Evolutionary conservation across 2,888 invertebrate genomes (phyloP).

Genomic region (Hypselothyrea guttata): DNA sequence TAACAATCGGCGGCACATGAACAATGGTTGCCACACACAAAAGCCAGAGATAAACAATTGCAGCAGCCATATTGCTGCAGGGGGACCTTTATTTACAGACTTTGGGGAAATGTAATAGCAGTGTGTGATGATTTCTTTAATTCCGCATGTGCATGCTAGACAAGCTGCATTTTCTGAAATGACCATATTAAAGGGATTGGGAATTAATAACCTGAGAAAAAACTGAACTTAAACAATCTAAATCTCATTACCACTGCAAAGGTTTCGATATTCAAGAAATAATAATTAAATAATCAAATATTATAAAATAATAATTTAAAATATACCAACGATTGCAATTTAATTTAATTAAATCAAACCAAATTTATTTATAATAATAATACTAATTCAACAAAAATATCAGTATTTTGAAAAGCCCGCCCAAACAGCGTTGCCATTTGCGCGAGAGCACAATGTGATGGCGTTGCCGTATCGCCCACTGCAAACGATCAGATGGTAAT

Average conservation of each 20-base stretch:
- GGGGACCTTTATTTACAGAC: constrained; percentile 25
- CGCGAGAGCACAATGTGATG: constrained; percentile 11
- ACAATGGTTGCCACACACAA: constrained; percentile 57
- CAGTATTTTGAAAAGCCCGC: constrained; percentile 7
- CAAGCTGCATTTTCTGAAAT: constrained; percentile 58
- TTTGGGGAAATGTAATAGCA: constrained; percentile 34
- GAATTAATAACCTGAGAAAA: no score
- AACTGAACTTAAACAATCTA: no score
- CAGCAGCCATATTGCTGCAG: constrained; percentile 55
- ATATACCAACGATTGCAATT: no score
- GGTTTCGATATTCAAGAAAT: no score
- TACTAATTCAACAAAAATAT: neutral
- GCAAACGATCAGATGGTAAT: constrained; percentile 22
- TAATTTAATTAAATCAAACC: no score
- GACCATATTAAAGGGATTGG: constrained; percentile 3
- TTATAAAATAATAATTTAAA: no score
- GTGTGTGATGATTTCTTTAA: constrained; percentile 13
- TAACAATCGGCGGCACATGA: constrained; percentile 42
- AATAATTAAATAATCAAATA: no score
- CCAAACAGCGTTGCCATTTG: constrained; percentile 13
- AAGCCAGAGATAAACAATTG: constrained; percentile 57
- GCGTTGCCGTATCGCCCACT: constrained; percentile 25
- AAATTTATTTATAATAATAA: no score
- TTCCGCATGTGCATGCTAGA: constrained; percentile 6
- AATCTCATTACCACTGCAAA: no score